Percentiles rank a stretch among this genome's conserved stretches.
These are phyloP conservation scores for Prenolepis imparis DNA, from an alignment of 2,888 invertebrate genomes.

Conservation along the genomic window DNA sequence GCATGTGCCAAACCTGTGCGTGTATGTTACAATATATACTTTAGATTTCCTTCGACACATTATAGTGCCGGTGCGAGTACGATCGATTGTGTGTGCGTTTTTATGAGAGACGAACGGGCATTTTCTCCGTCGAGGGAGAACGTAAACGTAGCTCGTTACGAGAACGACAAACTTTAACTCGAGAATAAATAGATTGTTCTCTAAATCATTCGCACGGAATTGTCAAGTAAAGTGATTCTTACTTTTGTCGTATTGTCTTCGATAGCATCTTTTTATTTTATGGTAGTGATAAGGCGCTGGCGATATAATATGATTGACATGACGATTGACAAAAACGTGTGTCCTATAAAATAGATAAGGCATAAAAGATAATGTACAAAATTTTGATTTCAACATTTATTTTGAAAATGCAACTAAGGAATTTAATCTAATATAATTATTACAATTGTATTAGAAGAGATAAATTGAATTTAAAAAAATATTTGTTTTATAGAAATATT, in stretches of 20 bases:
- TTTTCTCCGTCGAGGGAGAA: neutral
- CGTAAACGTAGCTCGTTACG: conserved; percentile 24
- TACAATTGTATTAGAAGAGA: neutral
- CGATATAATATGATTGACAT: neutral
- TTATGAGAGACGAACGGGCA: conserved; percentile 30
- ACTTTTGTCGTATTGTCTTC: conserved; percentile 18
- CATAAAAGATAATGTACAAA: conserved; percentile 25
- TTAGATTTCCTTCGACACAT: conserved; percentile 62
- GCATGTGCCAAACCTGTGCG: conserved; percentile 64
- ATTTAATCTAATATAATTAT: neutral
- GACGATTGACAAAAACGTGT: conserved; percentile 4
- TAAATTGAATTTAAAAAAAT: neutral
- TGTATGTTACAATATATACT: conserved; percentile 31
- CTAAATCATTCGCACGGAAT: conserved; percentile 14
- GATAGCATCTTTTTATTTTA: conserved; percentile 12
- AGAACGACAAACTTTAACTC: conserved; percentile 30
- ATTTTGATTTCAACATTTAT: conserved; percentile 18
- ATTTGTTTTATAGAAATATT: neutral
- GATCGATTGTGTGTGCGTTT: conserved; percentile 48
- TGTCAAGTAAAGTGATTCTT: conserved; percentile 19
- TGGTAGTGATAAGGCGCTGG: neutral
- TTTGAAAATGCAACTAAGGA: conserved; percentile 7
- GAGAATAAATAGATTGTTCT: neutral
- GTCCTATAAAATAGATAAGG: neutral
- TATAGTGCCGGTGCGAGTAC: conserved; percentile 57